Conservation (phyloP, 2,888 invertebrate species). For the Campopleginae sp. region DNA sequence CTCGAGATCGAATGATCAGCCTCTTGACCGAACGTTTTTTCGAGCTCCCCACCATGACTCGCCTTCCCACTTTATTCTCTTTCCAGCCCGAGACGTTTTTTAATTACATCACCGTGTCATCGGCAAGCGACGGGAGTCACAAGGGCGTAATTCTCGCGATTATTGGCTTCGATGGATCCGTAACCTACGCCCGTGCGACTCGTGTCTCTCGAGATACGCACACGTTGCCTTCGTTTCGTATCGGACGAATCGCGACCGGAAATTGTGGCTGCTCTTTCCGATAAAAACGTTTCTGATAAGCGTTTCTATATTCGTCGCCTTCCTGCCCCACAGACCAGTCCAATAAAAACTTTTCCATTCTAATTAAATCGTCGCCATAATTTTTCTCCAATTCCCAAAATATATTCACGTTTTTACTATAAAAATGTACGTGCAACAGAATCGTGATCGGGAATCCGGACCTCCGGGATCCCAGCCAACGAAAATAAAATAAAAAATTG, state of each 20-base stretch:
- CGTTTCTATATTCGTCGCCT: neutral
- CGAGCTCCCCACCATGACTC: neutral
- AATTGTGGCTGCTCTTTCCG: neutral
- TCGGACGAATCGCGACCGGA: constrained; percentile 25
- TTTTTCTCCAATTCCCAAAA: neutral
- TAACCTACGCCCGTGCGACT: neutral
- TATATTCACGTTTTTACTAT: neutral
- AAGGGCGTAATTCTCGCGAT: neutral
- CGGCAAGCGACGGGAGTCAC: neutral
- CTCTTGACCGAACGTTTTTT: neutral
- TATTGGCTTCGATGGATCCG: neutral
- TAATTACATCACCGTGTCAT: constrained; percentile 6
- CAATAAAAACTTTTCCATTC: neutral
- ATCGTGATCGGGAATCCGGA: too few relatives aligned
- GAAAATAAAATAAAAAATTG: too few relatives aligned
- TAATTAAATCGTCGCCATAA: neutral
- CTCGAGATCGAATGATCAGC: constrained; percentile 23
- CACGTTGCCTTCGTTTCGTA: neutral
- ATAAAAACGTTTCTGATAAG: constrained; percentile 28
- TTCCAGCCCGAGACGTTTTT: constrained; percentile 7
- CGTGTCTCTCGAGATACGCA: neutral
- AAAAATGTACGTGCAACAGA: too few relatives aligned
- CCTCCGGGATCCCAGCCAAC: too few relatives aligned
- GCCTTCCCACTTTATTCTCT: neutral
- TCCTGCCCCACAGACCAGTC: neutral